Evolutionary conservation across 1,140 invertebrate genomes (phyloP).

Genomic region (Choristoneura fumiferana): DNA sequence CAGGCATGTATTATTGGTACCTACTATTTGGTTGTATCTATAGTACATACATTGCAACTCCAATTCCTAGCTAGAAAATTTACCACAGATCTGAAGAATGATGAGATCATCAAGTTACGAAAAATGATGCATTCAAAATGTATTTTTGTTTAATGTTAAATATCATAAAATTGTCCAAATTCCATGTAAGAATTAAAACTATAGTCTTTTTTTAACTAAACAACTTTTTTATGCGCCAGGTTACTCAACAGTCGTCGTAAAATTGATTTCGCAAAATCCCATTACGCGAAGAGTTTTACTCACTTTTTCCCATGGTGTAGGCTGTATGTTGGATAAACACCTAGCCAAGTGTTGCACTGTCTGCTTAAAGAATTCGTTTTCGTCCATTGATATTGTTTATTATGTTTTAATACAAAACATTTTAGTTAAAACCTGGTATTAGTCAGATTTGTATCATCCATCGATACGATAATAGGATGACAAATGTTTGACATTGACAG

Average conservation of each 20-base stretch:
- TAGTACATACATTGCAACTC: too few relatives aligned
- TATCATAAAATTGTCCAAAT: too few relatives aligned
- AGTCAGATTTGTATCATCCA: conserved; percentile 5
- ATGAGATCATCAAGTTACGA: too few relatives aligned
- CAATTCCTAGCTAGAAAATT: too few relatives aligned
- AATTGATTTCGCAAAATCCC: conserved; percentile 26
- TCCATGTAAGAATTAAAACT: too few relatives aligned
- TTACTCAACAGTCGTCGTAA: conserved; percentile 28
- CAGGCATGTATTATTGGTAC: too few relatives aligned
- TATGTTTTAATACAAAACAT: conserved; percentile 43
- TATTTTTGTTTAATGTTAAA: too few relatives aligned
- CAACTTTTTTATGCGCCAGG: too few relatives aligned
- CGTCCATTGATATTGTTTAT: conserved; percentile 79
- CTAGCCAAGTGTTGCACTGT: conserved; percentile 93
- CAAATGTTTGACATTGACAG: conserved; percentile 6
- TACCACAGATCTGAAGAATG: too few relatives aligned
- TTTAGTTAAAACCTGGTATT: conserved; percentile 37
- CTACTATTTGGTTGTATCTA: too few relatives aligned
- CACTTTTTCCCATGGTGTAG: conserved; percentile 92
- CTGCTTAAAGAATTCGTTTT: conserved; percentile 90
- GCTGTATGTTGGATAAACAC: conserved; percentile 89
- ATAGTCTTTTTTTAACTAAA: too few relatives aligned
- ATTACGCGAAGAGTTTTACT: conserved; percentile 33
- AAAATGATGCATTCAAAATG: too few relatives aligned
- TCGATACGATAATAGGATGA: not conserved